A percentile compares a stretch with the other conserved stretches of the same genome.
Conservation (phyloP, 2,113 vertebrate species). For the Oryzias javanicus region DNA sequence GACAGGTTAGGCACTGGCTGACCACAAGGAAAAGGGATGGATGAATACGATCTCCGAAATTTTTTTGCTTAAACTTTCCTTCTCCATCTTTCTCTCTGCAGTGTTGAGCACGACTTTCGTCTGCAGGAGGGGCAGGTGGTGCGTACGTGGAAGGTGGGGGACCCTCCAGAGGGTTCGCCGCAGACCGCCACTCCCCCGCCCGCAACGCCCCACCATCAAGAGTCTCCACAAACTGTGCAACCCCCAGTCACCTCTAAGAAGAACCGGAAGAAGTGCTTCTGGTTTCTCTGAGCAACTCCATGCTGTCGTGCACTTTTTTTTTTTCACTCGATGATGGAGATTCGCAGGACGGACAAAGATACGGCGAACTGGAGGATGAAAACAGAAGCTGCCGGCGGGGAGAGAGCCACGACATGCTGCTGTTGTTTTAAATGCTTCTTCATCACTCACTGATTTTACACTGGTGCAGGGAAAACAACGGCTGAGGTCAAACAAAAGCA, state of each 20-base stretch:
- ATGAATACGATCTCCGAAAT: too few species aligned
- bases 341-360: conserved; percentile 20
- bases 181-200: conserved; percentile 58
- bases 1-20: too few species aligned
- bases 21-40: too few species aligned
- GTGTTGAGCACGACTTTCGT: conserved; percentile 80
- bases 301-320: conserved; percentile 31
- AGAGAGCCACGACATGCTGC: conserved; percentile 30
- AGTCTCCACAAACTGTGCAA: conserved; percentile 63
- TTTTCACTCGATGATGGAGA: conserved; percentile 15
- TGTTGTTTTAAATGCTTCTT: conserved; percentile 57
- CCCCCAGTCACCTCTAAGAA: conserved; percentile 70
- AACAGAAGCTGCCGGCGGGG: conserved; percentile 46
- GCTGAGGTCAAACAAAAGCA: conserved; percentile 63
- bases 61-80: neutral
- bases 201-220: conserved; percentile 60
- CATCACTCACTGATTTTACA: conserved; percentile 55
- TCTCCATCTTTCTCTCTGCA: conserved; percentile 30
- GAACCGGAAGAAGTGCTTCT: conserved; percentile 79
- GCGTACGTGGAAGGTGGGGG: conserved; percentile 76
- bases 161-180: conserved; percentile 68
- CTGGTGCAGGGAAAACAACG: conserved; percentile 43
- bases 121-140: conserved; percentile 80
- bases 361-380: conserved; percentile 28
- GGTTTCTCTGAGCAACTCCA: conserved; percentile 73